Base-by-base conservation (phyloP, 64 coral and sea anemone species). In the Porites australiensis region DNA sequence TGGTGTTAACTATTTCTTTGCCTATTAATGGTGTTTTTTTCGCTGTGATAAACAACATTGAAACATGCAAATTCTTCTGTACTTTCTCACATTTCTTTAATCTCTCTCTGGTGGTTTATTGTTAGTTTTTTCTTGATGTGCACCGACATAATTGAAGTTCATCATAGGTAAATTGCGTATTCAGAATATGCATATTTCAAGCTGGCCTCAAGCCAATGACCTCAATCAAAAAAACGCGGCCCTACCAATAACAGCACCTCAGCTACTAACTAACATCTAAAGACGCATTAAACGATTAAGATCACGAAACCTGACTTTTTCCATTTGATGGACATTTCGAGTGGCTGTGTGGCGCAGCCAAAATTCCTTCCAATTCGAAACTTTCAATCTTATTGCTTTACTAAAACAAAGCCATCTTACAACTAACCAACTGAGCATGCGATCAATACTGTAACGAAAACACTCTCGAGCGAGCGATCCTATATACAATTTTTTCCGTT, bases 101-200 rank as follows among this genome's bases (percentile, higher is more conserved):
- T 43, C 79, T 1, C 79, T 66, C 37, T 82, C 79, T 82, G 64
- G 60, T 11, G 79, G 79, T 65, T 64, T 64, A 48, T 65, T 82
- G 58, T 66, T 7, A 15, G 45, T 50, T 9, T 23, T 51, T 49
- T 48, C 12, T 58, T 79, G 77, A 45, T 58, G 78, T 27, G 58
- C 58, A 45, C 13, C 47, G 44, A 50, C 44, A 52, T 84, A 84
- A 68, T 48, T 68, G 59, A 84, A 84, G 81, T 83, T 83, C 65
- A 64, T 43, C 59, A 18, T 50, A 2, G 61, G 60, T 53, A 68
- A 82, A 64, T 82, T 66, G 59, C 65, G 13, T 64, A 84, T 84
- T 84, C 81, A 84, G 81, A 84, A 84, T 84, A 68, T 84, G 81
- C 81, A 84, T 84, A 84, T 68, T 84, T 84, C 81, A 84, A 6